phyloP scores from a whole-genome alignment of 2,888 invertebrate genomes.

The Pardosa pseudoannulata region DNA sequence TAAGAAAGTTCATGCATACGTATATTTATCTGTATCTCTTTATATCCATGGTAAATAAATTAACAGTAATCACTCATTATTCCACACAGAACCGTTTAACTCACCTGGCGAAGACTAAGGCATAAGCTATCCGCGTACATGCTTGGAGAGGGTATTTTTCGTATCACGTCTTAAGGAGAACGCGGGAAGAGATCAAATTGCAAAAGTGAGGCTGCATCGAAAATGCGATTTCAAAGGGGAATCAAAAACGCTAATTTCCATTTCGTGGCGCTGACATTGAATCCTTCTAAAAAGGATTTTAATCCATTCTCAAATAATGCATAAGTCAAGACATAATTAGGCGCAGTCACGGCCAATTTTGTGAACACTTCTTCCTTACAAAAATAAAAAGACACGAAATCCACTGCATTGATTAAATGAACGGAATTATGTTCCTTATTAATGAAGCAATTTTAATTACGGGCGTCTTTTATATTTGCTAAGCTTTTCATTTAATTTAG shows the following conservation, averaged over 20 bases:
- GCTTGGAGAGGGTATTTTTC: neutral
- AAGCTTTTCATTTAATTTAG: conserved; percentile 55
- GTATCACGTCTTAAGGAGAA: neutral
- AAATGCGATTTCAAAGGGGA: neutral
- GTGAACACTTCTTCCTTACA: neutral
- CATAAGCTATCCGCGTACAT: neutral
- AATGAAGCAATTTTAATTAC: conserved; percentile 68
- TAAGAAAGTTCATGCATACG: too few relatives aligned
- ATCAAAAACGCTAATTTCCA: neutral
- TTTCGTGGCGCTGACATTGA: conserved; percentile 28
- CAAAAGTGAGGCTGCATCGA: neutral
- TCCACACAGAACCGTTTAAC: neutral
- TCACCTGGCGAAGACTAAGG: neutral
- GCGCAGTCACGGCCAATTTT: conserved; percentile 28
- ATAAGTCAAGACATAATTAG: conserved; percentile 51
- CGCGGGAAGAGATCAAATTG: neutral
- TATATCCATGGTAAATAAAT: too few relatives aligned
- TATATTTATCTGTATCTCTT: too few relatives aligned
- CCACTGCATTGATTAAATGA: conserved; percentile 47
- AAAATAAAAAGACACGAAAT: conserved; percentile 29
- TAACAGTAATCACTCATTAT: too few relatives aligned
- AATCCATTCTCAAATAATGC: conserved; percentile 44
- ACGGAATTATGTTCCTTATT: conserved; percentile 57
- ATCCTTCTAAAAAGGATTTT: conserved; percentile 16
- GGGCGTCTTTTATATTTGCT: conserved; percentile 14